phyloP scores from a whole-genome alignment of 2,888 invertebrate genomes.

The Allolobophora icterica region DNA sequence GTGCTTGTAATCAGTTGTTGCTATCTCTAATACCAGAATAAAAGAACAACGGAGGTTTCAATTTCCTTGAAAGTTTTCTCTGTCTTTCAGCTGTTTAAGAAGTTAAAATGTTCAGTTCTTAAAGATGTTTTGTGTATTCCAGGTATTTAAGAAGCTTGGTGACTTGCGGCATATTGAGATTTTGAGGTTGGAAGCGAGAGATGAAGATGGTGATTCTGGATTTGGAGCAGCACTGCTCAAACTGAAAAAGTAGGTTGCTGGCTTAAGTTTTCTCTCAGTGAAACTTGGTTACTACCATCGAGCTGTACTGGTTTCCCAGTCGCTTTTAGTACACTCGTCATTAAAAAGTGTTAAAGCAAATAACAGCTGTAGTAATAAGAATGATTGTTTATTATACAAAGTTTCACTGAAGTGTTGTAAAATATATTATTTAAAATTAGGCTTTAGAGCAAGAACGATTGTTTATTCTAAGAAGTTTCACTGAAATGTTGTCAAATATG shows the following conservation, averaged over 20 bases:
- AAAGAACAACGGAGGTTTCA: too few relatives aligned
- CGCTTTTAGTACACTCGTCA: too few relatives aligned
- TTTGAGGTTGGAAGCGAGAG: not conserved
- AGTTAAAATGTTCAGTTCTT: not conserved
- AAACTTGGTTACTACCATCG: too few relatives aligned
- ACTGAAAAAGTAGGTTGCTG: not conserved
- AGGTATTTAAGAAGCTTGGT: constrained; percentile 8
- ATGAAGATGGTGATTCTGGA: not conserved
- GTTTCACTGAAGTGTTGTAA: not conserved
- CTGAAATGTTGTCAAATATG: not conserved
- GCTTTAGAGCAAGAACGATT: not conserved
- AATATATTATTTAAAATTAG: not conserved
- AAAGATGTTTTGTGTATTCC: not conserved
- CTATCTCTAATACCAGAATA: not conserved
- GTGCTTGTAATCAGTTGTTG: not conserved
- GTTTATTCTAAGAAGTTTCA: too few relatives aligned
- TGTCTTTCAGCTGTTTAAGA: not conserved
- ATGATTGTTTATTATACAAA: too few relatives aligned
- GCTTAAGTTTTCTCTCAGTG: not conserved
- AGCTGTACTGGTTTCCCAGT: too few relatives aligned
- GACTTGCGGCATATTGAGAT: not conserved
- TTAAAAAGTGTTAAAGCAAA: not conserved
- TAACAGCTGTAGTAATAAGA: not conserved
- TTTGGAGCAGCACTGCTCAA: constrained; percentile 11
- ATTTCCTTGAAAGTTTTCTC: too few relatives aligned